Evolutionary conservation across 1,140 invertebrate genomes (phyloP).

Genomic region (Drosophila miranda): DNA sequence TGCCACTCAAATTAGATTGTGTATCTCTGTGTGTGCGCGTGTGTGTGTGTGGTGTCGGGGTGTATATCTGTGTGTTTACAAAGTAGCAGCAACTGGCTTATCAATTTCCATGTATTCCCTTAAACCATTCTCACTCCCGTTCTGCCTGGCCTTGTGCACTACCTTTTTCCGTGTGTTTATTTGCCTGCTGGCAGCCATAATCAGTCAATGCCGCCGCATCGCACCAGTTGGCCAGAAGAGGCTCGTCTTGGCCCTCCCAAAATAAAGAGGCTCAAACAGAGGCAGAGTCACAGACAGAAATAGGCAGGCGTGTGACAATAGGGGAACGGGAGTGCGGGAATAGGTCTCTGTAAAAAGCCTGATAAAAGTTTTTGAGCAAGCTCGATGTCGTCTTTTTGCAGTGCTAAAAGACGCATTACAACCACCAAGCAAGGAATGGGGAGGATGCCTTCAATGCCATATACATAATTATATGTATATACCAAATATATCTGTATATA

Average conservation of each 20-base stretch:
- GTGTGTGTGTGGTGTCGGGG: neutral
- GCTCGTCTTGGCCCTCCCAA: neutral
- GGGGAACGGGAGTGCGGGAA: neutral
- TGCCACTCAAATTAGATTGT: neutral
- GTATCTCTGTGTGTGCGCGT: constrained; percentile 1
- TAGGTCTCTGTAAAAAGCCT: constrained; percentile 49
- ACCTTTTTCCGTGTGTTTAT: constrained; percentile 47
- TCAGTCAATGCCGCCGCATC: constrained; percentile 64
- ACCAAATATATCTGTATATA: no score
- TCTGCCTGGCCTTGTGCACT: constrained; percentile 1
- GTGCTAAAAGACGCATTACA: constrained; percentile 28
- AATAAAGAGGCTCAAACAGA: no score
- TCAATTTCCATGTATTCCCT: constrained; percentile 59
- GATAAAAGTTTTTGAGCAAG: constrained; percentile 62
- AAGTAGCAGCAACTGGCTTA: constrained; percentile 64
- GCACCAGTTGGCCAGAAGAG: constrained; percentile 41
- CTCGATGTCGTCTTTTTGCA: constrained; percentile 30
- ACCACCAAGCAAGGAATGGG: no score
- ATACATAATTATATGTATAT: no score
- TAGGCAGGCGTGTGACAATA: neutral
- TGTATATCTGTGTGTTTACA: constrained; percentile 32
- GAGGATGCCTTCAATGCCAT: neutral
- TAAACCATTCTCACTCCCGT: neutral
- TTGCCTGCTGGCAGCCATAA: constrained; percentile 63
- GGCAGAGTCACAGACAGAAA: neutral